Conservation (phyloP, 2,888 invertebrate species). For the Limnephilus lunatus region DNA sequence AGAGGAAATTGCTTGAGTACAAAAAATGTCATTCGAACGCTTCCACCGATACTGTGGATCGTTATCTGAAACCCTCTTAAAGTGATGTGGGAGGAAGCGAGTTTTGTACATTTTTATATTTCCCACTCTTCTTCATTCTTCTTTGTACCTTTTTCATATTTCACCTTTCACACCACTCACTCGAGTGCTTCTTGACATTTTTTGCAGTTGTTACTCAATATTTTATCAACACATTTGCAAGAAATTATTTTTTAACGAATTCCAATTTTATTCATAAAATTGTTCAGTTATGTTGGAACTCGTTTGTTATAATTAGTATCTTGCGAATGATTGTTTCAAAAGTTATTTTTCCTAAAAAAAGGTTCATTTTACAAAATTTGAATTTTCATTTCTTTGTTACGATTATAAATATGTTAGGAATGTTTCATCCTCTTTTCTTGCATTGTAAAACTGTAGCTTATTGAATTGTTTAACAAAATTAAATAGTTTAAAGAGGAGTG, state of each 20-base stretch:
- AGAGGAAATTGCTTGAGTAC: background rate
- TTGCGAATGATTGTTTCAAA: no score
- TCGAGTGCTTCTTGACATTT: background rate
- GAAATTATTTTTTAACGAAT: background rate
- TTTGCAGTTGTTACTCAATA: background rate
- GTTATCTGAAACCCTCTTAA: constrained; percentile 13
- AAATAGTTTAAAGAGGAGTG: no score
- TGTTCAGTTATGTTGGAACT: no score
- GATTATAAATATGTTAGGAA: no score
- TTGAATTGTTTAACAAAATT: no score
- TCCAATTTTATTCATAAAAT: background rate
- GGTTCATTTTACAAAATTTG: no score
- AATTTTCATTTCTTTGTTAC: no score
- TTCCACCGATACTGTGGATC: background rate
- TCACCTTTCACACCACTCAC: background rate
- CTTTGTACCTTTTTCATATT: background rate
- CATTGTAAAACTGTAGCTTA: no score
- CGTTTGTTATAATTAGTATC: no score
- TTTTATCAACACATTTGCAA: background rate
- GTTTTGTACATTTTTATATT: background rate
- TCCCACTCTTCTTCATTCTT: background rate
- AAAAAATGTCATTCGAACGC: constrained; percentile 8
- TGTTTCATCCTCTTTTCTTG: no score
- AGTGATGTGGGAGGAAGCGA: background rate
- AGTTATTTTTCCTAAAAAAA: no score